Conservation (phyloP, 2,113 vertebrate genomes). For the Irena cyanogastra region DNA sequence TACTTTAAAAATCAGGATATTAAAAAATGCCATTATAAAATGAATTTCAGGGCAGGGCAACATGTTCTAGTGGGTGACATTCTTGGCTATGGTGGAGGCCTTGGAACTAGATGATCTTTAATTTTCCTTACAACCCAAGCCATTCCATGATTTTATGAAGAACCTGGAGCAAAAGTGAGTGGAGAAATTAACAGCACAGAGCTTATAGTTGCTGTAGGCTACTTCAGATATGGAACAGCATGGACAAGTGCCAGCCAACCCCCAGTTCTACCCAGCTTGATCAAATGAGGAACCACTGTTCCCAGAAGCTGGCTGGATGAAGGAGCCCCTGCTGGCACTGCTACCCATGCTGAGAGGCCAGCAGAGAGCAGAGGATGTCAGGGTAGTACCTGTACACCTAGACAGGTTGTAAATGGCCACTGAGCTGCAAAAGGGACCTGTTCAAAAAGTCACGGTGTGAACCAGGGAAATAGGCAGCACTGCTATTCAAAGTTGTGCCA, state of each 20-base stretch:
- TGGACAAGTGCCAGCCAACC: accelerated
- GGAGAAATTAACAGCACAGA: neutral
- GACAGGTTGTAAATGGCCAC: neutral
- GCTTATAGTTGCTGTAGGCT: neutral
- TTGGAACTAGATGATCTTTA: neutral
- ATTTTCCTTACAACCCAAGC: neutral
- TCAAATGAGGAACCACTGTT: neutral
- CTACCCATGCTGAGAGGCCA: accelerated
- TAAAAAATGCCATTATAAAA: neutral
- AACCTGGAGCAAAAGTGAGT: neutral
- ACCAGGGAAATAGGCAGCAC: neutral
- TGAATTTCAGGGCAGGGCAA: neutral
- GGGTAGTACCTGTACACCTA: too few species aligned
- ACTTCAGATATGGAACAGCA: neutral
- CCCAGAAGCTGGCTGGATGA: neutral
- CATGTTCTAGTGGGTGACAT: too few species aligned
- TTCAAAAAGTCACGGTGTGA: neutral
- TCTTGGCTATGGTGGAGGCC: neutral
- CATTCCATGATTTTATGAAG: neutral
- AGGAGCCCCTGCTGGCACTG: neutral
- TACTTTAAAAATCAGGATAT: neutral
- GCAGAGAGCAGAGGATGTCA: neutral
- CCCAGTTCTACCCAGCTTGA: neutral
- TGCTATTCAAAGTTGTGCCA: neutral
- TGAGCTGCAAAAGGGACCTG: neutral